Conservation (phyloP, 2,797 vertebrate species). For the Antrozous pallidus region DNA sequence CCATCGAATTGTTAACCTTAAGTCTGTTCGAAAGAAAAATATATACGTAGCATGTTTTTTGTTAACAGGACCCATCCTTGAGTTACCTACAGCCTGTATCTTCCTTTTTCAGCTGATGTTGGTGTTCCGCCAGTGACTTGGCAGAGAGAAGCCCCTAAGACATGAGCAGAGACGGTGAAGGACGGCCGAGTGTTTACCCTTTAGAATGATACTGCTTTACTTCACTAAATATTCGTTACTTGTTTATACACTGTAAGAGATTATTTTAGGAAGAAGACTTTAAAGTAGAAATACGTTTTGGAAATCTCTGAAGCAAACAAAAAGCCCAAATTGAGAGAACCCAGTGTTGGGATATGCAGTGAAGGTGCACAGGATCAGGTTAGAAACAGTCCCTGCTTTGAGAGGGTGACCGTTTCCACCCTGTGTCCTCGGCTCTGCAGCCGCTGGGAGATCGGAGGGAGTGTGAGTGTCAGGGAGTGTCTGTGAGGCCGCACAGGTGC, state of each 20-base stretch:
- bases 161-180: background rate
- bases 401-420: background rate
- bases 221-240: background rate
- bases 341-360: background rate
- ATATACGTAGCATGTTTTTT: background rate
- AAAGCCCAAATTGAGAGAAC: slow-evolving; percentile 14
- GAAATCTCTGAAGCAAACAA: background rate
- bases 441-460: background rate
- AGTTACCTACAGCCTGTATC: background rate
- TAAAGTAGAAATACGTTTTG: background rate
- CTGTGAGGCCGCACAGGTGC: background rate
- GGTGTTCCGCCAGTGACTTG: background rate
- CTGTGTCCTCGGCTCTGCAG: background rate
- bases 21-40: slow-evolving; percentile 5
- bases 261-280: background rate
- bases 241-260: background rate
- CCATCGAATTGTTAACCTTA: background rate
- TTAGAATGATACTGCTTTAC: background rate
- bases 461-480: background rate
- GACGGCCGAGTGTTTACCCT: background rate
- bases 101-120: background rate
- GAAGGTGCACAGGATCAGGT: slow-evolving; percentile 3
- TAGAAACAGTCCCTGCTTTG: slow-evolving; percentile 28
- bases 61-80: background rate
- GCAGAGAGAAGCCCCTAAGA: background rate